A percentile compares a stretch with the other conserved stretches of the same genome.
Conservation (phyloP, 2,113 vertebrate species). For the Apistogramma diplotaenia region DNA sequence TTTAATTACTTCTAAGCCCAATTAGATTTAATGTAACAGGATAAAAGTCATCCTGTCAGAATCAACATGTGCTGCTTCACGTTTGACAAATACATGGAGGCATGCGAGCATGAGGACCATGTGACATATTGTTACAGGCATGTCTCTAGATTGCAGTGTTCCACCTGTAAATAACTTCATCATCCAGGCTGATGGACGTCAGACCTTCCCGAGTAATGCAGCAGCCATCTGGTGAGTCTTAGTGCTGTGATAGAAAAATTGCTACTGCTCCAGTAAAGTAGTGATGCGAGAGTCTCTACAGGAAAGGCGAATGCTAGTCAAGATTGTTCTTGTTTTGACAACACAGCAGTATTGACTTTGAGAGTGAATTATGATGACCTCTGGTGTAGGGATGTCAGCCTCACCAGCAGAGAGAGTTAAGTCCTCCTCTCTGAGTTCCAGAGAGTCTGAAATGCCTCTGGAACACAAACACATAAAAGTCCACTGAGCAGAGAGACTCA, state of each 20-base stretch:
- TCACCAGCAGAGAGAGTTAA: conserved; percentile 33
- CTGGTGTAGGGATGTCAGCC: conserved; percentile 41
- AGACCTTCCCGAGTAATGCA: conserved; percentile 23
- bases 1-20: not conserved
- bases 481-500: not conserved
- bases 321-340: conserved; percentile 45
- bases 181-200: conserved; percentile 20
- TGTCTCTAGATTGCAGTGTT: not conserved
- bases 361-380: conserved; percentile 64
- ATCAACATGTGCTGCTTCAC: not conserved
- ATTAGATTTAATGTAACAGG: not conserved
- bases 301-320: conserved; percentile 13
- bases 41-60: not conserved
- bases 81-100: not conserved
- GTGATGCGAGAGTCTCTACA: conserved; percentile 30
- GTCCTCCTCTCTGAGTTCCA: conserved; percentile 16
- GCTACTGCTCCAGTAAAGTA: not conserved
- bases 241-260: conserved; percentile 8
- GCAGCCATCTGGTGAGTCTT: conserved; percentile 33
- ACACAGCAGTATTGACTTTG: conserved; percentile 56
- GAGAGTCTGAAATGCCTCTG: conserved; percentile 4
- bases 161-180: conserved; percentile 3
- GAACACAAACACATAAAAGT: not conserved
- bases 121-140: conserved; percentile 5
- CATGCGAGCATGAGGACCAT: not conserved